Base-by-base conservation (phyloP, 1,140 invertebrate genomes). In the Drosophila murphyi region DNA sequence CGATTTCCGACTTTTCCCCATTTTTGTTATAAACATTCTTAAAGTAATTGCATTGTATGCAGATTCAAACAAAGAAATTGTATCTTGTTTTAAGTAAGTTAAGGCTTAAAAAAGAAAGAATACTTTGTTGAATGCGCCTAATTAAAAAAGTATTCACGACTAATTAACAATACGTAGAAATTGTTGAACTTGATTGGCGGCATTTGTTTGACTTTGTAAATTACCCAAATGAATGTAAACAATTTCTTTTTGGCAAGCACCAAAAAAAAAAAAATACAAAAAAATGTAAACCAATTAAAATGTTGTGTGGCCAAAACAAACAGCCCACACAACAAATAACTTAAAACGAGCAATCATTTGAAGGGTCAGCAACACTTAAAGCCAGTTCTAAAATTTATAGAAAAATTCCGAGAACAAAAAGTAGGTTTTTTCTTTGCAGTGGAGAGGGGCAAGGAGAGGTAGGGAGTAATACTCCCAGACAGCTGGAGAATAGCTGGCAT, bases 241-340 rank as follows among this genome's bases (percentile, higher is more conserved):
- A 83, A 78, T 45, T 20, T 52, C 45, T 37, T 5, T 20, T 32
- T 20, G 20, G 8, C 20, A 34, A 52, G 55, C 32, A 56, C 0
- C 0, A 20, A 20, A 20, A 20, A 20, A 20, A 20, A 20, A 20
- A 20, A 20, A 20, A 20, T 48, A 74, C 71, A 51, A 50, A 3
- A 57, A 72, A 85, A 63, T 73, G 69, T 29, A 2, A 35, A 47
- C 47, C 82, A 86, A 86, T 86, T 86, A 87, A 86, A 78, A 82
- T 63, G 45, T 61, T 34, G 62, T 34, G 43, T 34, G 50, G 10
- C 43, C 48, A 55, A 64, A 62, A 61, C 61, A 78, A 68, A 59
- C 56, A 61, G 8, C 8, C 39, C 7, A 51, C 3, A 34, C 5
- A 57, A 57, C 2, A 31, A 3, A 43, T 56, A 62, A 57, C 57